A percentile compares a stretch with the other conserved stretches of the same genome.
Evolutionary conservation across 37 sponge, comb jelly and placozoan genomes (phyloP).

Genomic region (Chondrosia reniformis): DNA sequence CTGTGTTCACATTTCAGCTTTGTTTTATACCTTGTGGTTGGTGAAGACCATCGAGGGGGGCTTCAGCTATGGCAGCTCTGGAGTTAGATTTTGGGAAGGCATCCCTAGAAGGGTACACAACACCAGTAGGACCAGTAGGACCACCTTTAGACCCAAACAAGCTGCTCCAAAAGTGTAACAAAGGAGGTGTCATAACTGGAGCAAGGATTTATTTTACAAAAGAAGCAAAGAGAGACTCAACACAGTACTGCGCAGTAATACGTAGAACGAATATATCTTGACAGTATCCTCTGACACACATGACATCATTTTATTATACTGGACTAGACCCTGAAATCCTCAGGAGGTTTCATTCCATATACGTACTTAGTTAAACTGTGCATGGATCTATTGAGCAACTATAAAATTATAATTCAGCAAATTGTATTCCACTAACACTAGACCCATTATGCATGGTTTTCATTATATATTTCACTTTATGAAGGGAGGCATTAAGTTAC

Average conservation of each 20-base stretch:
- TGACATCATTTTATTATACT: too few relatives aligned
- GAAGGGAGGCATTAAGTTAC: constrained; percentile 25
- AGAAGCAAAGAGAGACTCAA: background rate
- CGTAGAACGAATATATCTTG: too few relatives aligned
- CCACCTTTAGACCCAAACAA: background rate
- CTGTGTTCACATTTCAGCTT: constrained; percentile 10
- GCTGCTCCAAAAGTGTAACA: background rate
- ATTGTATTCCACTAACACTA: too few relatives aligned
- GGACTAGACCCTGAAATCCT: too few relatives aligned
- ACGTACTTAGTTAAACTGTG: too few relatives aligned
- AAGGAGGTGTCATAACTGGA: background rate
- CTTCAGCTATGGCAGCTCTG: background rate
- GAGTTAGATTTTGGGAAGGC: constrained; percentile 28
- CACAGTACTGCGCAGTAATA: too few relatives aligned
- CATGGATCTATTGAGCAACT: too few relatives aligned
- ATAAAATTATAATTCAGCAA: too few relatives aligned
- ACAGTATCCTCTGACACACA: too few relatives aligned
- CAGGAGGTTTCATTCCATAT: too few relatives aligned
- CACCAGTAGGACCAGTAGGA: background rate
- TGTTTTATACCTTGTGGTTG: constrained; percentile 10
- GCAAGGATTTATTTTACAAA: background rate
- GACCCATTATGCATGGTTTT: too few relatives aligned
- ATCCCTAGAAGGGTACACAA: constrained; percentile 13
- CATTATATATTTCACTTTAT: too few relatives aligned
- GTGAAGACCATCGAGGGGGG: constrained; percentile 21